Evolutionary conservation across 2,113 vertebrate species (phyloP), one percentile per base, ranked within the genome.

Genomic region (Glareola pratincola): DNA sequence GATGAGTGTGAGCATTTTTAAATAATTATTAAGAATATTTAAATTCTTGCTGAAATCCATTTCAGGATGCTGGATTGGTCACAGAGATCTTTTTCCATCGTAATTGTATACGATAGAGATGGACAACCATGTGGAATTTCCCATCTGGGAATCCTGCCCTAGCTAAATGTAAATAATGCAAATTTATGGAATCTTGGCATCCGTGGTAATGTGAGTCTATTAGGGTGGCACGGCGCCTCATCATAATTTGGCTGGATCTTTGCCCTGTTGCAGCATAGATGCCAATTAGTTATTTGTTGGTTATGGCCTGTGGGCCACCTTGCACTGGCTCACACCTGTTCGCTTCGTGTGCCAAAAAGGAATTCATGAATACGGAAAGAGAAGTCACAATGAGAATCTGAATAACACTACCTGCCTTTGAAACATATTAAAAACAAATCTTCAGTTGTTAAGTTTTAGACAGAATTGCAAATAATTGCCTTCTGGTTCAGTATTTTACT

Each of bases 261-360:
- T 91, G 83, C 94, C 90, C 59, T 75, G 12, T 37, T 95, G 85
- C 75, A 77, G 36, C 85, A 54, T 0, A 43, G 83, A 43, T 72
- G 92, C 96, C 94, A 95, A 90, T 86, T 88, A 92, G 88, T 90
- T 94, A 59, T 92, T 78, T 91, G 95, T 20, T 94, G 94, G 60
- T 64, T 92, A 60, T 90, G 93, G 90, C 93, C 79, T 57, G 47
- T 94, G 91, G 86, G 87, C 91, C 95, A 94, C 91, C 87, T 85
- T 85, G 90, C 60, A 20, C 79, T 71, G 24, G 41, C 68, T 95
- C 83, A 75, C 90, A 97, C 92, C 92, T 96, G 94, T 71, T 88
- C 3, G 0, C 63, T 71, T n/a, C 15, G 0, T 80, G 47, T 93
- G 88, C 95, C 83, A 93, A 47, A 51, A 81, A 71, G 36, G 75